phyloP scores from a whole-genome alignment of 2,888 invertebrate genomes.

The Dicyrtomina minuta region DNA sequence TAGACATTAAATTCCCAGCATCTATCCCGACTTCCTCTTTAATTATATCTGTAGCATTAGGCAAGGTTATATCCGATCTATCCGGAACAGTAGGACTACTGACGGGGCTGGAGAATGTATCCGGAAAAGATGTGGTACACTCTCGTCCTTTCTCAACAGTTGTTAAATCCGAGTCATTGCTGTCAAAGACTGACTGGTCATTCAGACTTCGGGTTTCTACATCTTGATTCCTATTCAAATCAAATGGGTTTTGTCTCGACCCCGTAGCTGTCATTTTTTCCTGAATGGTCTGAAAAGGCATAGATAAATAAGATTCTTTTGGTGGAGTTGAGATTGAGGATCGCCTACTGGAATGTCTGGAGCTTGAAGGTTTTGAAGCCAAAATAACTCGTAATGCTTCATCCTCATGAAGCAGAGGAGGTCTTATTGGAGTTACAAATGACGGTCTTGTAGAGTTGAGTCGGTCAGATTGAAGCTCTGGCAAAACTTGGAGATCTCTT shows the following conservation, averaged over 20 bases:
- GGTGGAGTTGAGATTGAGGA: slow-evolving; percentile 35
- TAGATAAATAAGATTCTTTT: slow-evolving; percentile 5
- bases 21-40: too few relatives aligned
- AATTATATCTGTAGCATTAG: too few relatives aligned
- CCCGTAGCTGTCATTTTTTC: not conserved
- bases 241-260: not conserved
- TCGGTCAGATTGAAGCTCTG: slow-evolving; percentile 34
- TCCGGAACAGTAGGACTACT: too few relatives aligned
- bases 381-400: slow-evolving; percentile 72
- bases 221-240: slow-evolving; percentile 6
- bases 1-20: too few relatives aligned
- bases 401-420: slow-evolving; percentile 64
- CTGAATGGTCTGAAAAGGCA: not conserved
- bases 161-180: too few relatives aligned
- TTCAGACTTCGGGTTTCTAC: not conserved
- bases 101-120: too few relatives aligned
- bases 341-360: slow-evolving; percentile 34
- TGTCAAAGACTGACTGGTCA: too few relatives aligned
- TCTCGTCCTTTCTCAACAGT: too few relatives aligned
- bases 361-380: slow-evolving; percentile 53
- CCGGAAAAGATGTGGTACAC: too few relatives aligned
- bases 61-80: too few relatives aligned
- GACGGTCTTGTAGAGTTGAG: slow-evolving; percentile 20
- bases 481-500: slow-evolving; percentile 55
- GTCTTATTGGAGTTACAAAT: slow-evolving; percentile 4